A percentile compares a stretch with the other conserved stretches of the same genome.
phyloP scores from a whole-genome alignment of 2,113 vertebrate species.

The Tetraodon nigroviridis region DNA sequence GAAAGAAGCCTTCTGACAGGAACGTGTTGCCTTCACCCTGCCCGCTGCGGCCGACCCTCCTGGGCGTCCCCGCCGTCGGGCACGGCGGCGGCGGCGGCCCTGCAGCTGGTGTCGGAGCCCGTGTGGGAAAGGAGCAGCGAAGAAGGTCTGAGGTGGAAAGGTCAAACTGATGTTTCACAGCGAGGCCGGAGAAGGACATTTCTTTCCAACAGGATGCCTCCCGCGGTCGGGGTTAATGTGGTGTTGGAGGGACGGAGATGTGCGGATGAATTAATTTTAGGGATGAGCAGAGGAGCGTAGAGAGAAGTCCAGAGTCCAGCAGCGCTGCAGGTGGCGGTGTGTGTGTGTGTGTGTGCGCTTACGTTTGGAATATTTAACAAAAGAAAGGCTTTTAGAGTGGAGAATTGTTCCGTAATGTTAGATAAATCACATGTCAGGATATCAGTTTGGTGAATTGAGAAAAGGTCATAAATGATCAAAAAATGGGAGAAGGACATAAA shows the following conservation, averaged over 20 bases:
- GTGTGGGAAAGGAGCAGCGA: constrained; percentile 50
- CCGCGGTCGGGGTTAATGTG: constrained; percentile 72
- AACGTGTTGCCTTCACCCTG: no score
- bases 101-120: not conserved
- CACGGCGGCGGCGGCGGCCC: no score
- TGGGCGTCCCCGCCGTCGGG: not conserved
- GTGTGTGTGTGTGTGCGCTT: constrained; percentile 5
- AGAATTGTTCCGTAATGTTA: no score
- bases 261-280: constrained; percentile 81
- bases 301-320: constrained; percentile 65
- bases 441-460: no score
- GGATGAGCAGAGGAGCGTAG: constrained; percentile 78
- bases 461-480: no score
- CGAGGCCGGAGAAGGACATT: constrained; percentile 58
- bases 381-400: not conserved
- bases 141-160: constrained; percentile 57
- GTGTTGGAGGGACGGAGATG: constrained; percentile 70
- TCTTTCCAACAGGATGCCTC: constrained; percentile 74
- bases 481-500: no score
- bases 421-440: no score
- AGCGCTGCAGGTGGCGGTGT: constrained; percentile 23
- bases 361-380: not conserved
- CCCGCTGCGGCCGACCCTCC: not conserved
- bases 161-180: constrained; percentile 69
- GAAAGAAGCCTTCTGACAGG: no score